Evolutionary conservation across 2,888 invertebrate genomes (phyloP), one percentile per base, ranked within the genome.

Genomic region (Stenoptilia bipunctidactyla): DNA sequence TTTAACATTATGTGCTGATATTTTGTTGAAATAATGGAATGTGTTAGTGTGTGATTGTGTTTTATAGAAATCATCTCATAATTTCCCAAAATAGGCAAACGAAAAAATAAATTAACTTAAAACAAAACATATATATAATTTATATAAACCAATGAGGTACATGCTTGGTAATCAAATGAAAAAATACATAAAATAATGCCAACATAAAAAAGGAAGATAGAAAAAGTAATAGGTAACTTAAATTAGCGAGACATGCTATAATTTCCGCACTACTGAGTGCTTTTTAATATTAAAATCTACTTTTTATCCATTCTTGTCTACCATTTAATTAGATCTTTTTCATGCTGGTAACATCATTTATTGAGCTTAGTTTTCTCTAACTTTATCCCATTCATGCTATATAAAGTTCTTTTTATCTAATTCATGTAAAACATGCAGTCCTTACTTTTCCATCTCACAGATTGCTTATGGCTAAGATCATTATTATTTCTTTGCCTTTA

Each of bases 231-330:
- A 52, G 55, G 51, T 55, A 49, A 48, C 45, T 54, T 58, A 62
- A 68, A 62, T 67, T 60, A 80, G 76, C 79, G 56, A 66, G 51
- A 67, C 83, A 83, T 83, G 82, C 83, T 64, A 38, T 53, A 71
- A 58, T 48, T 73, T 74, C 73, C 61, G 80, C 83, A 82, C 80
- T 82, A 75, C 74, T 68, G 48, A 76, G 82, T 83, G 80, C 82
- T 72, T 77, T 80, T 79, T 47, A 58, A 60, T 46, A 51, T 50
- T 52, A 44, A 49, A 49, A 57, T 64, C 70, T 73, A 71, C 66
- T 57, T 61, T 56, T 6, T 13, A 47, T 59, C 64, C 66, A 69
- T 63, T 70, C 60, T 63, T 55, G 52, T 58, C 66, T 71, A 74
- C 61, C 58, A 51, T 50, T 50, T 62, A 73, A 70, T 79, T 73